Evolutionary conservation across 2,888 invertebrate genomes (phyloP), one percentile per base, ranked within the genome.

Genomic region (Uropetala carovei): DNA sequence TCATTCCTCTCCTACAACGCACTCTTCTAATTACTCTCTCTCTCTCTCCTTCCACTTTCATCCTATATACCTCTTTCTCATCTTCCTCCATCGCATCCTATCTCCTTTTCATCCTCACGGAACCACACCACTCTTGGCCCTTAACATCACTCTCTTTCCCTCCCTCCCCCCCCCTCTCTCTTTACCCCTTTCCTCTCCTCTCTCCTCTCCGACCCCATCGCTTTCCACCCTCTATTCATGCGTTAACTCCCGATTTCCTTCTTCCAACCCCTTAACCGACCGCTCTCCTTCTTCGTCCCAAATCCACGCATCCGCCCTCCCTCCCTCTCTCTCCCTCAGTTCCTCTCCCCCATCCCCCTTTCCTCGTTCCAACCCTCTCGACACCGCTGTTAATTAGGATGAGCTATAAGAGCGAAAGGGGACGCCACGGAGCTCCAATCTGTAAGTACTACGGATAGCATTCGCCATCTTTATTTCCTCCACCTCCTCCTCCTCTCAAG

Each of bases 341-440:
- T 5, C 43, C 43, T 43, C 43, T 43, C 43, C 43, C 5, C 43
- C 5, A 1, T 1, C 43, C 1, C 43, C 43, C 43, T 43, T 5
- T 5, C 5, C 43, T 5, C 56, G 9, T 16, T 83, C 83, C 83
- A 57, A 83, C 57, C 83, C 43, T 43, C 43, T 57, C 43, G 83
- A 83, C 83, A 57, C 57, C 27, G 83, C 83, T 57, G 83, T 83
- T 83, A 83, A 83, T 83, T 83, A 83, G 83, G 83, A 83, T 83
- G 56, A 83, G 83, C 83, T 14, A 56, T n/a, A 83, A 83, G 57
- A 57, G 83, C 43, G 43, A 43, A 83, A 43, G 57, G 83, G 83
- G 82, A 82, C 30, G 43, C 83, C 83, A 56, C 57, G 16, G 18
- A 16, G 14, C 57, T n/a, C 83, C 83, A 83, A 57, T 83, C 57